These are phyloP conservation scores for Trichoplusia ni DNA, from an alignment of 1,140 invertebrate genomes.

Conservation along the genomic window DNA sequence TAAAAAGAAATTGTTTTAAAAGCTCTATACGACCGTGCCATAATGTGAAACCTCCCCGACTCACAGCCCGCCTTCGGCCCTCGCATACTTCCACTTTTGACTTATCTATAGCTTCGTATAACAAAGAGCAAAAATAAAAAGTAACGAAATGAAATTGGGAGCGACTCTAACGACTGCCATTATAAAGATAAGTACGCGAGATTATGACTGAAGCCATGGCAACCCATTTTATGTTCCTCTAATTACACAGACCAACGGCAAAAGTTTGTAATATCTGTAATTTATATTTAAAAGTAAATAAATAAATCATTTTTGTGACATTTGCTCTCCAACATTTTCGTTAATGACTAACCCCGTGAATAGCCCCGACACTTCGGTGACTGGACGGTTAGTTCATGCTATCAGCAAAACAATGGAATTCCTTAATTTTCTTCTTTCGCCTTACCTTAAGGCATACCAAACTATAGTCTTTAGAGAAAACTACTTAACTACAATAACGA, in stretches of 20 bases:
- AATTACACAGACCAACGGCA: conserved; percentile 2
- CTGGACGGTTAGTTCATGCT: too few species aligned
- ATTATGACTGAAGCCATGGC: conserved; percentile 30
- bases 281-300: conserved; percentile 3
- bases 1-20: conserved; percentile 9
- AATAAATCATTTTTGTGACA: not conserved
- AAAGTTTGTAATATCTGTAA: conserved; percentile 5
- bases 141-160: conserved; percentile 23
- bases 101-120: not conserved
- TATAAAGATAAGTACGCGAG: conserved; percentile 30
- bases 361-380: too few species aligned
- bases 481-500: too few species aligned
- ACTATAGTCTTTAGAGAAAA: too few species aligned
- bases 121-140: conserved; percentile 19
- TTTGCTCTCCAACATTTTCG: not conserved
- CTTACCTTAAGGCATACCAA: too few species aligned
- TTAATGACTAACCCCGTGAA: too few species aligned
- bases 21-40: not conserved
- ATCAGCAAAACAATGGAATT: too few species aligned
- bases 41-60: not conserved
- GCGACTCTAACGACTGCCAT: conserved; percentile 23
- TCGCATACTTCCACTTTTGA: not conserved
- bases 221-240: conserved; percentile 12
- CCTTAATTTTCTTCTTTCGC: too few species aligned
- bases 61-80: not conserved